These are phyloP conservation scores for Pseudomyrmex pallidus DNA, from an alignment of 1,140 invertebrate species.

Conservation along the genomic window DNA sequence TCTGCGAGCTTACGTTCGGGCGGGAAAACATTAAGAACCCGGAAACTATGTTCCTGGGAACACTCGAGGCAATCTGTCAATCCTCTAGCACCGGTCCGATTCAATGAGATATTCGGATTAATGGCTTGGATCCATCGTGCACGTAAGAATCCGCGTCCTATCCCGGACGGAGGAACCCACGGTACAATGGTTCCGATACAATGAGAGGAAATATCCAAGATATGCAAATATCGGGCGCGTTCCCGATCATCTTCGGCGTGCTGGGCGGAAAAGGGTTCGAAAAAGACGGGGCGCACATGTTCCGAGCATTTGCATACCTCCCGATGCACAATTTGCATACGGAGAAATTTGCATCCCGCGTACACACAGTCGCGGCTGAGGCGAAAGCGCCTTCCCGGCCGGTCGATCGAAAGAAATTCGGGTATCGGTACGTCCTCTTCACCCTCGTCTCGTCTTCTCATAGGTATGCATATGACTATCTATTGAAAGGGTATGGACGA, in stretches of 20 bases:
- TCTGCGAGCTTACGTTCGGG: slow-evolving; percentile 29
- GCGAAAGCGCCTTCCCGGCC: slow-evolving; percentile 39
- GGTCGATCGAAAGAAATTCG: slow-evolving; percentile 67
- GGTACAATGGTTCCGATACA: slow-evolving; percentile 82
- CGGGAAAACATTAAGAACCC: slow-evolving; percentile 69
- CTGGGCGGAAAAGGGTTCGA: slow-evolving; percentile 82
- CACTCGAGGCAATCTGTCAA: slow-evolving; percentile 83
- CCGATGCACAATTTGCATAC: slow-evolving; percentile 81
- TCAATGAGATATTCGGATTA: slow-evolving; percentile 84
- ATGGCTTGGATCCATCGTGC: slow-evolving; percentile 80
- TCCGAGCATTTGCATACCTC: slow-evolving; percentile 83
- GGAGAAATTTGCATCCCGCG: slow-evolving; percentile 84
- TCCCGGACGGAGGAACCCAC: slow-evolving; percentile 76
- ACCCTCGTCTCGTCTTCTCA: slow-evolving; percentile 55
- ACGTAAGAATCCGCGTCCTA: slow-evolving; percentile 71
- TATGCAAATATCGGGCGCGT: slow-evolving; percentile 83
- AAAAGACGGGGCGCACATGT: slow-evolving; percentile 82
- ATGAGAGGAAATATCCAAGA: slow-evolving; percentile 85
- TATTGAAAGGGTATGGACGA: slow-evolving; percentile 80
- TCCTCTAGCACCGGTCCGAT: slow-evolving; percentile 76
- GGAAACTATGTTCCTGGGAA: slow-evolving; percentile 81
- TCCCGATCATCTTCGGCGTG: slow-evolving; percentile 83
- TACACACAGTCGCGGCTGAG: slow-evolving; percentile 79
- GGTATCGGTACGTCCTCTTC: slow-evolving; percentile 55
- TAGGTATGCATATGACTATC: slow-evolving; percentile 68